These are phyloP conservation scores for Lamproptera curius DNA, from an alignment of 2,888 invertebrate genomes.

Conservation along the genomic window DNA sequence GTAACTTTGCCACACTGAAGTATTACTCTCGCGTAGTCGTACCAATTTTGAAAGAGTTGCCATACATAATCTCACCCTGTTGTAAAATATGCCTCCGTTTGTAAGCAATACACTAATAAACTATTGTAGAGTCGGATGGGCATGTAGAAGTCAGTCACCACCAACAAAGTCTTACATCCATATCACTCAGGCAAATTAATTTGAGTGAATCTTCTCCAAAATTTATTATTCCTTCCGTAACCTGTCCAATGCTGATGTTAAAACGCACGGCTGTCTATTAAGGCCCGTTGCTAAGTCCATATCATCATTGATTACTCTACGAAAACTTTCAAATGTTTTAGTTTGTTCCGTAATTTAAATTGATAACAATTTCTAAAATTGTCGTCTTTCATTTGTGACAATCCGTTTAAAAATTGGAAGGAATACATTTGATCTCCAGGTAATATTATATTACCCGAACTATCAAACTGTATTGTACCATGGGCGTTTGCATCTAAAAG, in stretches of 20 bases:
- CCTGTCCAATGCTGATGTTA: conserved; percentile 25
- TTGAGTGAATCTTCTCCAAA: conserved; percentile 26
- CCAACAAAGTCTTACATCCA: conserved; percentile 25
- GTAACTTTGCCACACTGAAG: too few relatives aligned
- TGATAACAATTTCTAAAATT: conserved; percentile 27
- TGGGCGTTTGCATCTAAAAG: conserved; percentile 25
- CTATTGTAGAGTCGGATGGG: conserved; percentile 32
- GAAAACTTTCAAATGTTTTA: conserved; percentile 27
- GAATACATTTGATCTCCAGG: conserved; percentile 23
- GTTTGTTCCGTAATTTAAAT: conserved; percentile 28
- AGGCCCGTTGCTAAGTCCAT: conserved; percentile 27
- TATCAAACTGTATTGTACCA: conserved; percentile 13
- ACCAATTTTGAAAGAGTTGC: too few relatives aligned
- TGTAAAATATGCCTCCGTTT: too few relatives aligned
- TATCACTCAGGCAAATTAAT: conserved; percentile 20
- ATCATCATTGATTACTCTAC: conserved; percentile 26
- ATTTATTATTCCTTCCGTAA: conserved; percentile 26
- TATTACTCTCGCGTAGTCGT: too few relatives aligned
- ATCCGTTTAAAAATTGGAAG: conserved; percentile 17
- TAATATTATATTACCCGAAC: conserved; percentile 20
- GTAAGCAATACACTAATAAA: too few relatives aligned
- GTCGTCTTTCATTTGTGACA: conserved; percentile 20
- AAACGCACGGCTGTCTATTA: conserved; percentile 22
- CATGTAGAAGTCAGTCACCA: conserved; percentile 28
- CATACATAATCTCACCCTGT: too few relatives aligned